Evolutionary conservation across 2,888 invertebrate genomes (phyloP).

Genomic region (Athalia cordata): DNA sequence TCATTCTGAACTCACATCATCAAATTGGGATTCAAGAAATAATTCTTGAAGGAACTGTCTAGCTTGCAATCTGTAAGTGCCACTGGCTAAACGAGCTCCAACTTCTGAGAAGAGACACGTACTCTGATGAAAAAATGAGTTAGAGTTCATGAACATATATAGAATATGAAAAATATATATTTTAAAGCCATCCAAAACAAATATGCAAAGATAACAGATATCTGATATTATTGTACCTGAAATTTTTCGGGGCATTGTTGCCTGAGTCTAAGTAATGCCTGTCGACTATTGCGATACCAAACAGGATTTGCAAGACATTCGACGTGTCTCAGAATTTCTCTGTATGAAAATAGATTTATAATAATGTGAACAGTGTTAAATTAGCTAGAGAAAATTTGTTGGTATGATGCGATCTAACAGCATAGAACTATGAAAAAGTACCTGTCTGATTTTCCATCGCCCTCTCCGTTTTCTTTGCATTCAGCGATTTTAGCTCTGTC

Average conservation of each 20-base stretch:
- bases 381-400: neutral
- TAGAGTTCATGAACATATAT: too few species aligned
- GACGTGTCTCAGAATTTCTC: conserved; percentile 80
- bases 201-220: too few species aligned
- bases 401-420: neutral
- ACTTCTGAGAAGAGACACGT: conserved; percentile 95
- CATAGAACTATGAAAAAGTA: conserved; percentile 1
- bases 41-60: conserved; percentile 94
- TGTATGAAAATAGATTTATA: conserved; percentile 49
- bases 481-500: conserved; percentile 55
- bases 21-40: conserved; percentile 89
- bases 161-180: too few species aligned
- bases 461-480: conserved; percentile 55
- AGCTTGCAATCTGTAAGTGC: conserved; percentile 88
- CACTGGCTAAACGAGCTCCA: conserved; percentile 84
- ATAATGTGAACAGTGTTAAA: conserved; percentile 39
- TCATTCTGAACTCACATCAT: conserved; percentile 71
- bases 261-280: conserved; percentile 85
- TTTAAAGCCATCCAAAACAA: neutral
- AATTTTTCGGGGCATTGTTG: conserved; percentile 84
- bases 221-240: conserved; percentile 66
- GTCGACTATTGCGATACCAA: conserved; percentile 87
- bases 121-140: conserved; percentile 76
- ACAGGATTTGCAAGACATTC: conserved; percentile 87
- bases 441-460: conserved; percentile 48